Base-by-base conservation (phyloP, 2,797 vertebrate species). In the Dendrocincla tyrannina region DNA sequence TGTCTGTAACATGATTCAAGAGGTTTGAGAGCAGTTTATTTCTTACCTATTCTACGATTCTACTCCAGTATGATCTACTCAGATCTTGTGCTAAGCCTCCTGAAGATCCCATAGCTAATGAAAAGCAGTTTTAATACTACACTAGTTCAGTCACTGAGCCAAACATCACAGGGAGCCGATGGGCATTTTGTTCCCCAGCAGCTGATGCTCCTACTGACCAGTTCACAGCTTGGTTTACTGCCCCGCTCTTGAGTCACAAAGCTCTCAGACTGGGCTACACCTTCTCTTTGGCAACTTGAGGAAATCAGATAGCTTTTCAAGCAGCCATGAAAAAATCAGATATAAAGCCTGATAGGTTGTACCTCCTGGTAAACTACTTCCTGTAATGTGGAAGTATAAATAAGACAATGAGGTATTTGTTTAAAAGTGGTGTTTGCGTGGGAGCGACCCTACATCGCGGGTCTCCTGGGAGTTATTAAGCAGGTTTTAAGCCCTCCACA, bases 381-480 rank as follows among this genome's bases (percentile, higher is more conserved):
- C 42, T 78, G 10, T 52, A 88, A 30, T 15, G 20, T 49, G 47
- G 7, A 75, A 30, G 13, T 37, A 52, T 49, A 59, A 96, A 46
- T n/a, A 73, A 55, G 62, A 66, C 63, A 63, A 17, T 50, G 46
- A 68, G 28, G 5, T 76, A 35, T 66, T 79, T 78, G 33, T 85
- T 92, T 76, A 30, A 44, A 91, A 69, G 18, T 47, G 66, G 18
- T 87, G 30, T 58, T 91, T 76, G 39, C 0, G 0, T 66, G 59
- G 63, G 22, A 66, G 25, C 0, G 0, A 4, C 32, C 10, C 32
- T 49, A 6, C 49, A 11, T 53, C 7, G 6, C 37, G 50, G 18
- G 23, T 55, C 39, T 94, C 47, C 47, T 28, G 39, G 64, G 87
- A 42, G 42, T 79, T 50, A 33, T 18, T 85, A 24, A 77, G 79